Base-by-base conservation (phyloP, 1,140 invertebrate species). In the Calliopsis andreniformis region DNA sequence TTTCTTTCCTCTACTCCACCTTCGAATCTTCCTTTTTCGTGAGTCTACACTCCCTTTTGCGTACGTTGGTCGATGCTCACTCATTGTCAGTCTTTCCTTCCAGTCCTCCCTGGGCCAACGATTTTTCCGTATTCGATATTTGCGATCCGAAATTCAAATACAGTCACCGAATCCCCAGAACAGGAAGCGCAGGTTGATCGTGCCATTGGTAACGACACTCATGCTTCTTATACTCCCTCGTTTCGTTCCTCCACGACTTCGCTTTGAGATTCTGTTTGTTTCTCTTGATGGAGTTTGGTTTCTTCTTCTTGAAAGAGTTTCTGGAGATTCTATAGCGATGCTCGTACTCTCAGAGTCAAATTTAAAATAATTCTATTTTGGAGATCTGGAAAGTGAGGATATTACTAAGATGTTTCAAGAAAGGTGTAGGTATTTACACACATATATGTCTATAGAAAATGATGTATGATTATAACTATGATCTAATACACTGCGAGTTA, bases 121-220 rank as follows among this genome's bases (percentile, higher is more conserved):
- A 49, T 53, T 32, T 16, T 10, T 47, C n/a, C 55, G 28, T 61
- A 5, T 16, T 61, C 56, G 55, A 59, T 61, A 49, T 71, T 47
- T 35, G 56, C 20, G 25, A 71, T 23, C 20, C 20, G 8, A 35
- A 25, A 42, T 49, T 49, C 20, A 35, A 28, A 32, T 71, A 71
- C 12, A 14, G 16, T 35, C 42, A 20, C 45, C 6, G 30, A 32
- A 61, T 61, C 30, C 20, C 42, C 28, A 32, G 32, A 61, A 49
- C 56, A 3, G 68, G 23, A 49, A 61, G 30, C 23, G 8, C 14
- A 23, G 2, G 12, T 35, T 61, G 56, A 71, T 59, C 55, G 53
- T 23, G 25, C 30, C 28, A 16, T 8, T n/a, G 28, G 30, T 28
- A 35, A n/a, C 42, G 56, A 49, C 25, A 43, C 35, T 53, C 6